phyloP scores from a whole-genome alignment of 2,797 vertebrate genomes.

The Chromobotia macracanthus region DNA sequence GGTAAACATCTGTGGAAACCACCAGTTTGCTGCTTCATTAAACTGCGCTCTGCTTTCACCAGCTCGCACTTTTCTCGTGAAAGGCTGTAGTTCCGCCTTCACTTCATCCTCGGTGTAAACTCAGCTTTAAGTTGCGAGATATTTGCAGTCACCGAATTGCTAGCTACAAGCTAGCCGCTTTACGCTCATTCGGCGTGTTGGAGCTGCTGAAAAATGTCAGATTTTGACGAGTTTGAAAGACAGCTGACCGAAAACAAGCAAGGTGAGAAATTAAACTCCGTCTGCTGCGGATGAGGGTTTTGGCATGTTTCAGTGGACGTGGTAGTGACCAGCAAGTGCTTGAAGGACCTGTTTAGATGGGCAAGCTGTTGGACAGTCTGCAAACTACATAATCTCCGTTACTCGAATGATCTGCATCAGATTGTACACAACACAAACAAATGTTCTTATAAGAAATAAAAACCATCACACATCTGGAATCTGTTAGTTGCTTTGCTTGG shows the following conservation, averaged over 20 bases:
- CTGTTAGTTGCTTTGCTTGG: neutral
- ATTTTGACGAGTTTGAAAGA: constrained; percentile 84
- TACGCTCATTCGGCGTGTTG: constrained; percentile 39
- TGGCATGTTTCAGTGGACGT: constrained; percentile 1
- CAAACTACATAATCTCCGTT: neutral
- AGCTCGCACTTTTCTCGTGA: neutral
- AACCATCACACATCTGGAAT: neutral
- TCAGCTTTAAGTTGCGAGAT: neutral
- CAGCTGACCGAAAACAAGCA: constrained; percentile 84
- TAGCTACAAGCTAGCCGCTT: constrained; percentile 43
- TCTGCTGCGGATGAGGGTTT: neutral
- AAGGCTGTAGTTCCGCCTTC: neutral
- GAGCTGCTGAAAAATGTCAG: constrained; percentile 73
- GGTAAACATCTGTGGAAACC: constrained; percentile 2
- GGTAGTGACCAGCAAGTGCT: neutral
- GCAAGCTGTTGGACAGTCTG: neutral
- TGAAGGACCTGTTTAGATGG: neutral
- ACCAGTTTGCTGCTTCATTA: constrained; percentile 12
- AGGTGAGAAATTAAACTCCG: constrained; percentile 60
- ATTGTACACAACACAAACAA: neutral
- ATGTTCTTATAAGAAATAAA: neutral
- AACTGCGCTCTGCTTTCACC: constrained; percentile 1
- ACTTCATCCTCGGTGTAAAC: neutral
- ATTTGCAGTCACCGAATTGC: constrained; percentile 20
- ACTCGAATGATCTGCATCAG: neutral